Evolutionary conservation across 2,113 vertebrate genomes (phyloP).

Genomic region (Apteryx mantelli): DNA sequence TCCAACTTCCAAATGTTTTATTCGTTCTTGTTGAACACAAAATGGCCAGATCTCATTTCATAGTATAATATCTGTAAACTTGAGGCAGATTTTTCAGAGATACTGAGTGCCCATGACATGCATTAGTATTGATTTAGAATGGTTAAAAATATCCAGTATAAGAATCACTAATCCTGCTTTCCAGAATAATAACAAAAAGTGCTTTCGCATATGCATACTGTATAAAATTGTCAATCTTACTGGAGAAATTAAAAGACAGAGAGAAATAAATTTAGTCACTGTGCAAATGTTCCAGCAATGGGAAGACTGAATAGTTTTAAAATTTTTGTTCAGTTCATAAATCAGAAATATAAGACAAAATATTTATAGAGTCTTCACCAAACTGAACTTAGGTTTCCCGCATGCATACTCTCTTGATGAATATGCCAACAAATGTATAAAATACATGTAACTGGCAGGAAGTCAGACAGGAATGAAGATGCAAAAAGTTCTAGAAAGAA

Average conservation of each 20-base stretch:
- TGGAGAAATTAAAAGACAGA: neutral
- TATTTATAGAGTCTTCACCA: neutral
- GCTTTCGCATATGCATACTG: neutral
- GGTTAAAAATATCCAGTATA: neutral
- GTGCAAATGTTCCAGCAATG: neutral
- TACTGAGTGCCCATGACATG: neutral
- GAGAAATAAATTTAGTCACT: neutral
- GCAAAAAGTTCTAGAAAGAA: neutral
- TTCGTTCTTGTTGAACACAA: neutral
- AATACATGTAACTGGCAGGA: neutral
- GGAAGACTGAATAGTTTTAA: neutral
- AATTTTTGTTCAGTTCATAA: neutral
- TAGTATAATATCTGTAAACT: neutral
- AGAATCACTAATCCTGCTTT: neutral
- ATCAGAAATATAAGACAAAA: neutral
- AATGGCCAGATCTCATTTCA: neutral
- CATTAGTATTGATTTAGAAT: neutral
- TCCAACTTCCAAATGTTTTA: neutral
- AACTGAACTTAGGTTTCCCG: neutral
- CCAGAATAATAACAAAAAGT: neutral
- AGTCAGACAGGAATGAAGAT: neutral
- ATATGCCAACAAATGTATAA: neutral
- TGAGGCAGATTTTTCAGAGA: neutral
- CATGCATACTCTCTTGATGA: neutral
- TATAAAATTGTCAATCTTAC: neutral